Evolutionary conservation across 2,888 invertebrate genomes (phyloP).

Genomic region (Caradrina kadenii): DNA sequence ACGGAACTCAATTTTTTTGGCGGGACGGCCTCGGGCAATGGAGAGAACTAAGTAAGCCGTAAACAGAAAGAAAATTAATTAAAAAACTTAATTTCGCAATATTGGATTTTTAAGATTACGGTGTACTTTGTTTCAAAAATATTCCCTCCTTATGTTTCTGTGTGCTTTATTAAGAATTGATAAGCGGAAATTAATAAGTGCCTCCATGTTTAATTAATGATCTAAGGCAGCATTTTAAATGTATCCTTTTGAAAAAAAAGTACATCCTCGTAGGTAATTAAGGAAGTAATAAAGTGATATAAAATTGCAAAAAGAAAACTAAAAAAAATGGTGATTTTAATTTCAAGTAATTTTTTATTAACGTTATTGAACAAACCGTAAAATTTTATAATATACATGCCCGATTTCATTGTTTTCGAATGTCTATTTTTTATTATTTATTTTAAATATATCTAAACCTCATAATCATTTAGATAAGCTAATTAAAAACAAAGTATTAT

Average conservation of each 20-base stretch:
- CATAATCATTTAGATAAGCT: no score
- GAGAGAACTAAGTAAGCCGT: conserved; percentile 75
- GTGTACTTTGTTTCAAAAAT: conserved; percentile 52
- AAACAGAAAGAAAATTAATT: conserved; percentile 84
- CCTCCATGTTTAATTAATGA: conserved; percentile 63
- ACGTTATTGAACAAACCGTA: no score
- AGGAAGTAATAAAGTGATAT: neutral
- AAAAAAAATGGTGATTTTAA: no score
- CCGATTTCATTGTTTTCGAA: no score
- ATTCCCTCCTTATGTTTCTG: conserved; percentile 50
- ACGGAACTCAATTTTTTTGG: conserved; percentile 72
- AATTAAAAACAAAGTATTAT: no score
- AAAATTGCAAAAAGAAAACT: neutral
- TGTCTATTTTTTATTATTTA: no score
- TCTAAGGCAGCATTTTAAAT: conserved; percentile 44
- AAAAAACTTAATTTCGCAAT: conserved; percentile 83
- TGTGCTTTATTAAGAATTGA: conserved; percentile 67
- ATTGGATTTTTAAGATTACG: conserved; percentile 78
- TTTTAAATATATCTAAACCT: neutral
- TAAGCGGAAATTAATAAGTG: conserved; percentile 66
- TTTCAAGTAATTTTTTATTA: no score
- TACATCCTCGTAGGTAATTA: neutral
- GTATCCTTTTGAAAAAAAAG: neutral
- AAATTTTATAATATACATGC: no score
- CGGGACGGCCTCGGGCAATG: conserved; percentile 68